These are phyloP conservation scores for Pterostichus madidus DNA, from an alignment of 2,888 invertebrate species.

Conservation along the genomic window DNA sequence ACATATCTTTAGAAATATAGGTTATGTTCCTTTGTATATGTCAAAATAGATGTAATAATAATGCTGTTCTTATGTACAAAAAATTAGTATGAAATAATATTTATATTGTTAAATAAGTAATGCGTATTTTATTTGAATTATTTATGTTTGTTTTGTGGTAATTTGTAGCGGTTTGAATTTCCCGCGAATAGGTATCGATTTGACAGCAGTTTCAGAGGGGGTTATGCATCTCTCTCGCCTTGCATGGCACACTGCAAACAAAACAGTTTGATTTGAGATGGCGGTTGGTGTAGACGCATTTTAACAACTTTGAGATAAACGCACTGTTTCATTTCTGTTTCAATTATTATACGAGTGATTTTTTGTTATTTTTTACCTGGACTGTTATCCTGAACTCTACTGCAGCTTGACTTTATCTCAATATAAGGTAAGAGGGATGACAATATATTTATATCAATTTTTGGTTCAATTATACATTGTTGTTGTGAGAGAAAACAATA, in stretches of 20 bases:
- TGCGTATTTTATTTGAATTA: background rate
- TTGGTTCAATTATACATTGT: slow-evolving; percentile 46
- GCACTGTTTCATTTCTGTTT: slow-evolving; percentile 44
- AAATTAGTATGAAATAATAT: background rate
- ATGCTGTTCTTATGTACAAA: slow-evolving; percentile 26
- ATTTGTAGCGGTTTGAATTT: background rate
- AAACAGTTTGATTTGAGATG: slow-evolving; percentile 74
- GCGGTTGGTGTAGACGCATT: slow-evolving; percentile 72
- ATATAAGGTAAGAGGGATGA: slow-evolving; percentile 28
- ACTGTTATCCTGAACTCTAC: slow-evolving; percentile 8
- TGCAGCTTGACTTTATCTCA: slow-evolving; percentile 2
- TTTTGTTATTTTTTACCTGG: slow-evolving; percentile 38
- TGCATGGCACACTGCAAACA: slow-evolving; percentile 68
- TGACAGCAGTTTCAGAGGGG: slow-evolving; percentile 31
- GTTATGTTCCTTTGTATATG: slow-evolving; percentile 12
- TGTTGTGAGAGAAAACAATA: slow-evolving; percentile 16
- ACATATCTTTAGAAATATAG: slow-evolving; percentile 21
- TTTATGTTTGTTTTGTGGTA: background rate
- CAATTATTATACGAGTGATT: slow-evolving; percentile 29
- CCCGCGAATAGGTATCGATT: slow-evolving; percentile 43
- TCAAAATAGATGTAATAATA: slow-evolving; percentile 16
- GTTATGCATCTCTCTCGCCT: slow-evolving; percentile 32
- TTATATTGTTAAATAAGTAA: background rate
- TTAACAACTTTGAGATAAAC: slow-evolving; percentile 68
- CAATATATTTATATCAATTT: slow-evolving; percentile 20